Evolutionary conservation across 2,113 vertebrate species (phyloP), one percentile per base, ranked within the genome.

Genomic region (Perca fluviatilis): DNA sequence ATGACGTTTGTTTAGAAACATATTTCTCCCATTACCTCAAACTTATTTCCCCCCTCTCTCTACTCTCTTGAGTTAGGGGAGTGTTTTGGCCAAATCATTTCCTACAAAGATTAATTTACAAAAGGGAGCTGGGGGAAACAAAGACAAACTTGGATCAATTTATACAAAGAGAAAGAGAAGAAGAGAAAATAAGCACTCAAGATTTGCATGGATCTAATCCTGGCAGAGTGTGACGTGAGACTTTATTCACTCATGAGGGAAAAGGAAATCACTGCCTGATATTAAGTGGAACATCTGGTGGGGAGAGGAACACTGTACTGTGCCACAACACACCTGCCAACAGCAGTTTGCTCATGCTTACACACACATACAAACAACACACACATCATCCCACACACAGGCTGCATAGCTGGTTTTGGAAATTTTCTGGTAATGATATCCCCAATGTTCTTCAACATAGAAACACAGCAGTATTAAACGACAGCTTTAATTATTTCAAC

Each of bases 11-110:
- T 85, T 86, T 81, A 73, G 81, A 82, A 69, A 85, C 85, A 91
- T 82, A 85, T 83, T 91, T 88, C 84, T 89, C 80, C 49, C 62
- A 92, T 94, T 92, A 89, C 77, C 63, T 80, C 62, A 0, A 36
- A 27, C 51, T 73, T 67, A 11, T 36, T 51, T 77, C 18, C 9
- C n/a, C 50, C 72, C 81, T 53, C 71, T 43, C 30, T 18, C 49
- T 43, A 53, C 46, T 79, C 36, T 67, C 25, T 23, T 47, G 46
- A 62, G 53, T 65, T 16, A 6, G 43, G 57, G 49, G 73, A 27
- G 40, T 76, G 65, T 89, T 80, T 72, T 10, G 46, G 65, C 25
- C 15, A 27, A 80, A 77, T 77, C 3, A 71, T 83, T 83, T 85
- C 70, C 77, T 67, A 56, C 50, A 50, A 76, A 82, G 69, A 74